Conservation (phyloP, 92 coral and sea anemone species). For the Zoanthus gigantus region DNA sequence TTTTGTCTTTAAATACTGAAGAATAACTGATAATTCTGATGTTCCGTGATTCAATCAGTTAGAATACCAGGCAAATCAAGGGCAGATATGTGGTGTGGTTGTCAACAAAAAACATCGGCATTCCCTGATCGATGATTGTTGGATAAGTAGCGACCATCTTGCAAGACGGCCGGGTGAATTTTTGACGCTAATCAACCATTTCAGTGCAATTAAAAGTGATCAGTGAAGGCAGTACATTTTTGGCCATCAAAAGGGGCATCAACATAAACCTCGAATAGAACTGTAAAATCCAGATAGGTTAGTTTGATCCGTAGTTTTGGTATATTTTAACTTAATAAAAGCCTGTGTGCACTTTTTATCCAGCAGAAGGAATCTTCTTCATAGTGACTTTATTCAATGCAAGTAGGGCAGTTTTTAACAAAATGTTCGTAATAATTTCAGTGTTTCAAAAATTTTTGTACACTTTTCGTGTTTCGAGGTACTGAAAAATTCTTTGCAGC, state of each 20-base stretch:
- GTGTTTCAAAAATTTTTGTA: constrained; percentile 26
- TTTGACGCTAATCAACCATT: too few species aligned
- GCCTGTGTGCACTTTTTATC: constrained; percentile 1
- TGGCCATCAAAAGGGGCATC: constrained; percentile 7
- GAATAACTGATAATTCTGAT: too few species aligned
- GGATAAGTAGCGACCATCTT: too few species aligned
- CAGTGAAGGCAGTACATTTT: too few species aligned
- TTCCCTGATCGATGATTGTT: too few species aligned
- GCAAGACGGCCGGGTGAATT: too few species aligned
- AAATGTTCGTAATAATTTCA: constrained; percentile 31
- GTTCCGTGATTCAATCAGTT: too few species aligned
- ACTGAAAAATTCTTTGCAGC: neutral
- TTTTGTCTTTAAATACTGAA: too few species aligned
- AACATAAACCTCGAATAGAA: neutral
- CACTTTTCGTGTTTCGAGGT: neutral
- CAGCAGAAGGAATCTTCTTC: constrained; percentile 21
- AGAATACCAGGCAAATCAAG: too few species aligned
- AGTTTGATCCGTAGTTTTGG: constrained; percentile 28
- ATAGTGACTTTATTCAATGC: neutral
- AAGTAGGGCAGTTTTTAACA: neutral
- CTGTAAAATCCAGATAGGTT: constrained; percentile 13
- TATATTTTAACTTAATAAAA: neutral
- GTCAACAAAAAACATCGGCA: too few species aligned
- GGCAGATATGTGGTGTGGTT: too few species aligned
- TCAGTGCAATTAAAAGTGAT: too few species aligned